phyloP scores from a whole-genome alignment of 2,888 invertebrate species.

The Tryphoninae sp. region DNA sequence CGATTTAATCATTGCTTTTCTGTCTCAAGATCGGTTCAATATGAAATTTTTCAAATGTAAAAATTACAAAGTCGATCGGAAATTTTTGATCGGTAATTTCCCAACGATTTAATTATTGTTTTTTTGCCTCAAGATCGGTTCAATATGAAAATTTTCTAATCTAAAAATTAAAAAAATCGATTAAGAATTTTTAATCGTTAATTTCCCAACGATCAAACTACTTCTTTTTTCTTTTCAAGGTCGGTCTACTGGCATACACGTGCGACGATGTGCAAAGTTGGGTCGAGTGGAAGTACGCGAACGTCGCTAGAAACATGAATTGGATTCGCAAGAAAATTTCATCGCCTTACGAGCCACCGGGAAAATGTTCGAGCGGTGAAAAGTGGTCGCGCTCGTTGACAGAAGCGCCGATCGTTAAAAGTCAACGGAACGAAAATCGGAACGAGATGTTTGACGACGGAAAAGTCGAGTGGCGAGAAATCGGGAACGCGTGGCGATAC shows the following conservation, averaged over 20 bases:
- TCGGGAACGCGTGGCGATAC: constrained; percentile 16
- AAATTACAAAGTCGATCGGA: too few species aligned
- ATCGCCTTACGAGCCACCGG: constrained; percentile 21
- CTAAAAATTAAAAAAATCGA: too few species aligned
- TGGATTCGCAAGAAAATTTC: constrained; percentile 67
- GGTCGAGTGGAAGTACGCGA: constrained; percentile 72
- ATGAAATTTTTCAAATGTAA: too few species aligned
- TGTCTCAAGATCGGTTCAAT: too few species aligned
- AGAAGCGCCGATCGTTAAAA: neutral
- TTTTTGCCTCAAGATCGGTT: too few species aligned
- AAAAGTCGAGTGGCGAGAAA: constrained; percentile 30
- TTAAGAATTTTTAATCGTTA: too few species aligned
- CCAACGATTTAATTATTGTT: too few species aligned
- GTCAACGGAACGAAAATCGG: constrained; percentile 13
- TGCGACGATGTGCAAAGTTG: constrained; percentile 70
- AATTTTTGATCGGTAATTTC: too few species aligned
- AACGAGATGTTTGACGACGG: neutral
- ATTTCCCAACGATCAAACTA: too few species aligned
- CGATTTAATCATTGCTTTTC: too few species aligned
- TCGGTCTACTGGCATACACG: constrained; percentile 70
- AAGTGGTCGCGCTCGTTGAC: constrained; percentile 2
- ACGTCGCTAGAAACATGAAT: constrained; percentile 66
- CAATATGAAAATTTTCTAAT: too few species aligned
- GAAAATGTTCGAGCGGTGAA: constrained; percentile 40
- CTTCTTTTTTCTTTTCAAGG: constrained; percentile 53